Percentiles rank a stretch among this genome's conserved stretches.
phyloP scores from a whole-genome alignment of 64 coral and sea anemone species.

The Anthopleura sola region DNA sequence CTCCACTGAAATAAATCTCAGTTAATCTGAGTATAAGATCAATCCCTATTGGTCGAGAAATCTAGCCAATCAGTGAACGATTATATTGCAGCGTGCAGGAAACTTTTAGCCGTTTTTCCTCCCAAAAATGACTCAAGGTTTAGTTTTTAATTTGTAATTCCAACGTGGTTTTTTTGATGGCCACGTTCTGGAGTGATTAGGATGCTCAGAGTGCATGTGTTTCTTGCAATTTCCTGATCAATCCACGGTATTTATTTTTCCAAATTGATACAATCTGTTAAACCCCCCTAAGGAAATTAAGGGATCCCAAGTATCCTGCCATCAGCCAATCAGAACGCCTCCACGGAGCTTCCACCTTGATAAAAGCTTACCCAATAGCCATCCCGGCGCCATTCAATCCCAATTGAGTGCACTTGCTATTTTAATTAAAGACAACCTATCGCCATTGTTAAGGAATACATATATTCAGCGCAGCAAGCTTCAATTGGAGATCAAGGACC shows the following conservation, averaged over 20 bases:
- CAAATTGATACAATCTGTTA: conserved; percentile 34
- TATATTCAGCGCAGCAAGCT: conserved; percentile 14
- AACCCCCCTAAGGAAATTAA: conserved; percentile 34
- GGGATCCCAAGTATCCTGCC: conserved; percentile 19
- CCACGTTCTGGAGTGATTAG: not conserved
- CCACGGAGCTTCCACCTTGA: not conserved
- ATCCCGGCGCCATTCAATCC: conserved; percentile 18
- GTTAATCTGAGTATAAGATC: not conserved
- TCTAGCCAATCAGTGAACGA: not conserved
- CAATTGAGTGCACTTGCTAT: conserved; percentile 24
- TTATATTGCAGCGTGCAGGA: not conserved
- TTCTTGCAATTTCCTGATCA: conserved; percentile 23
- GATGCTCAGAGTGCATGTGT: not conserved
- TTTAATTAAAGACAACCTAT: conserved; percentile 24
- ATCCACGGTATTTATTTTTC: conserved; percentile 23
- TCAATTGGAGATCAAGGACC: not conserved
- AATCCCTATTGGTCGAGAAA: not conserved
- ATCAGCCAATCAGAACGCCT: not conserved
- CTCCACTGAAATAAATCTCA: not conserved
- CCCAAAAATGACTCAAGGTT: not conserved
- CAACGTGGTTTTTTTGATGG: not conserved
- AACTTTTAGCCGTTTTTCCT: not conserved
- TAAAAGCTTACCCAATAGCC: conserved; percentile 19
- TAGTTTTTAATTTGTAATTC: not conserved
- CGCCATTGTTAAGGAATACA: not conserved